These are phyloP conservation scores for Phrynosoma blainvillii DNA, from an alignment of 2,113 vertebrate species.

Conservation along the genomic window DNA sequence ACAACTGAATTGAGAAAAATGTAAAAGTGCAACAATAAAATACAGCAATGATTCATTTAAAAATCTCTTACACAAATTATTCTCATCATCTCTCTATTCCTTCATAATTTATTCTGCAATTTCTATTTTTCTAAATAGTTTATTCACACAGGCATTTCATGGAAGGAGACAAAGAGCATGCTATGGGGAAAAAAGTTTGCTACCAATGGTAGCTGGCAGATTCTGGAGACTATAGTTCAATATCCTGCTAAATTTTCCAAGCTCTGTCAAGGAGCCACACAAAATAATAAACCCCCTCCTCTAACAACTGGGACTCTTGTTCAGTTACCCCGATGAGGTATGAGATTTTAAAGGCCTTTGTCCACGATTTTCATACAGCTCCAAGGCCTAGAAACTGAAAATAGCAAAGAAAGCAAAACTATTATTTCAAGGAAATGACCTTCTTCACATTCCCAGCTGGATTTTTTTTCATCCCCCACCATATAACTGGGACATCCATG, in stretches of 20 bases:
- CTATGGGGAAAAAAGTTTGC: too few relatives aligned
- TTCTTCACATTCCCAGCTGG: not conserved
- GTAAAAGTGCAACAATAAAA: too few relatives aligned
- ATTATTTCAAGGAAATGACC: not conserved
- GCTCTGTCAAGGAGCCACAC: not conserved
- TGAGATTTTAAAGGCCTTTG: not conserved
- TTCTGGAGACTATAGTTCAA: too few relatives aligned
- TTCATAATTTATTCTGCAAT: not conserved
- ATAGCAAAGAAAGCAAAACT: too few relatives aligned
- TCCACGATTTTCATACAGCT: not conserved
- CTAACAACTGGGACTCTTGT: not conserved
- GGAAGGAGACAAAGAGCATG: not conserved
- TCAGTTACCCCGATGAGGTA: not conserved
- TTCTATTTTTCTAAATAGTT: not conserved
- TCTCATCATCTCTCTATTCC: not conserved
- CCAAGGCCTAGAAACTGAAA: not conserved
- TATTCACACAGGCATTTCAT: not conserved
- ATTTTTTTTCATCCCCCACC: not conserved
- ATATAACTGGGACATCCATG: too few relatives aligned
- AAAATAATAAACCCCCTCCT: not conserved
- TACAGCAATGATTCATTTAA: too few relatives aligned
- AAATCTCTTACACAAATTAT: not conserved
- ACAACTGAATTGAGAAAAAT: too few relatives aligned
- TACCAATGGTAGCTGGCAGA: too few relatives aligned
- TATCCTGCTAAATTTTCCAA: too few relatives aligned